Evolutionary conservation across 35 echinoderm and acorn worm genomes (phyloP), one percentile per base, ranked within the genome.

Genomic region (Diadema setosum): DNA sequence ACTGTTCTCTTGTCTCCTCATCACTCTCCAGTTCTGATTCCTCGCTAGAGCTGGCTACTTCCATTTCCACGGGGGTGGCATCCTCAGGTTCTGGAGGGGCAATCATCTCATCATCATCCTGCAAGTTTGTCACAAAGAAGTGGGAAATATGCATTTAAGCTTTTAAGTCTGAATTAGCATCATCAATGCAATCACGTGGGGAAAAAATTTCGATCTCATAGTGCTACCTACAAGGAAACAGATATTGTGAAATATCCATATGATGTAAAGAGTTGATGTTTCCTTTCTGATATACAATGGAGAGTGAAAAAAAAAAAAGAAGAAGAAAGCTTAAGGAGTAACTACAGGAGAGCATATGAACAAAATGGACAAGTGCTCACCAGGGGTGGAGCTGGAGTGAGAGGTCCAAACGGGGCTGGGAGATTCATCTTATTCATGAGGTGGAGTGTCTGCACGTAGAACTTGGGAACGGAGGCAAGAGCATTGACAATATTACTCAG

Each of bases 361-460:
- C n/a, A n/a, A n/a, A 78, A 78, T 41, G 40, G 11, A 20, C 11
- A 78, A 75, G 9, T 41, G 44, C 76, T 91, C 75, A 95, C 93
- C 83, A 98, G 56, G 29, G 95, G 95, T 9, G 95, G 95, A 49
- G 87, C 85, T 44, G 85, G 88, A 29, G 95, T 93, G 39, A 87
- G 57, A 23, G 76, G 52, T 31, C 91, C 92, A 83, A 98, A 98
- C 20, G 95, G 95, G 1, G 95, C 91, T 26, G 95, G 95, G 7
- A 98, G 70, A 42, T 88, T 98, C 95, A 98, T 94, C 88, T 98
- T 98, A 46, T 98, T 98, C 95, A 98, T 98, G 2, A 98, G 88
- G 64, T 98, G 95, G 5, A 98, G 57, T 7, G 92, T 90, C 48
- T 98, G 95, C 3, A 80, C 92, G 81, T 98, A 98, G 39, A 98